Conservation (phyloP, 2,888 invertebrate species). For the Baccha elongata region DNA sequence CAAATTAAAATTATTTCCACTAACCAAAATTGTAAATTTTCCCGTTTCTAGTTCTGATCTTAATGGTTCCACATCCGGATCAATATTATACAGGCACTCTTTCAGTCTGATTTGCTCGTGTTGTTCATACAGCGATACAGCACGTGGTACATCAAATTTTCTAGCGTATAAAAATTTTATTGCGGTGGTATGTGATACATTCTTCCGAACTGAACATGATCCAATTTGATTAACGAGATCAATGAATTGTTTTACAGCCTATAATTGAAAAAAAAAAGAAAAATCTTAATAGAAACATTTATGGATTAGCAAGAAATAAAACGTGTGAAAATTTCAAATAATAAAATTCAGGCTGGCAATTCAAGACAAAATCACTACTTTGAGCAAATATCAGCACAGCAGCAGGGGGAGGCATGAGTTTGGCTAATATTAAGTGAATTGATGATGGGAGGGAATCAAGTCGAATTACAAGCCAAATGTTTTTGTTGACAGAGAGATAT, state of each 20-base stretch:
- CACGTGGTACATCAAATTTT: slow-evolving; percentile 96
- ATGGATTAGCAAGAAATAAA: no score
- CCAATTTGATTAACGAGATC: slow-evolving; percentile 82
- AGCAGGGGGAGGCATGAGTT: not conserved
- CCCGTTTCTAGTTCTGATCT: slow-evolving; percentile 94
- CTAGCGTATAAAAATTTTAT: slow-evolving; percentile 95
- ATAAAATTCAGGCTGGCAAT: not conserved
- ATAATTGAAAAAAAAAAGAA: slow-evolving; percentile 47
- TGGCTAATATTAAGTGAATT: slow-evolving; percentile 26
- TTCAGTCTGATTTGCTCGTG: slow-evolving; percentile 94
- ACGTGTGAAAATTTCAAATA: not conserved
- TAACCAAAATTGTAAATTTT: slow-evolving; percentile 97
- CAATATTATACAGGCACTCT: slow-evolving; percentile 93
- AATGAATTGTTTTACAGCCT: slow-evolving; percentile 83
- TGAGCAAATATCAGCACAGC: not conserved
- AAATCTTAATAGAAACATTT: slow-evolving; percentile 1
- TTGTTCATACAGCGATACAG: slow-evolving; percentile 94
- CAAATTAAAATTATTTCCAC: slow-evolving; percentile 75
- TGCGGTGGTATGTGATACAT: slow-evolving; percentile 90
- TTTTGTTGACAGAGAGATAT: slow-evolving; percentile 24
- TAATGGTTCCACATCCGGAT: slow-evolving; percentile 92
- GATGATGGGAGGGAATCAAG: slow-evolving; percentile 29
- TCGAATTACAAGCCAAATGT: slow-evolving; percentile 40
- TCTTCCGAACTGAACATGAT: slow-evolving; percentile 76
- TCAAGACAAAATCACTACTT: slow-evolving; percentile 17